A percentile compares a stretch with the other conserved stretches of the same genome.
Evolutionary conservation across 2,797 vertebrate species (phyloP).

Genomic region (Dryobates pubescens): DNA sequence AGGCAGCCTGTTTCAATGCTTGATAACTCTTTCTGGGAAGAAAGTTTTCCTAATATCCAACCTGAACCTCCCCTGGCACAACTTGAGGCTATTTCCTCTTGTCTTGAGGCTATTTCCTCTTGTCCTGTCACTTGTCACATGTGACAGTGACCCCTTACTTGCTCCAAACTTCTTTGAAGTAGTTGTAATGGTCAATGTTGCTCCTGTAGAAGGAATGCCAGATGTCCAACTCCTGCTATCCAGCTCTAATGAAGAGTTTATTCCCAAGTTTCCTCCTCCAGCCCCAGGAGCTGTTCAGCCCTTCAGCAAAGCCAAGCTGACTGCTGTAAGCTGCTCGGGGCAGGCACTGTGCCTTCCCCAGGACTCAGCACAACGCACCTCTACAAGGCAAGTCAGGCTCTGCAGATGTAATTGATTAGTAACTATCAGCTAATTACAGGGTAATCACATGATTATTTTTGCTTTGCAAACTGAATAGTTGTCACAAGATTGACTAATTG

Average conservation of each 20-base stretch:
- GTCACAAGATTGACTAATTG: slow-evolving; percentile 74
- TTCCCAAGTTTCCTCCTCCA: neutral
- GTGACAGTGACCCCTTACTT: no score
- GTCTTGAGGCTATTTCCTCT: no score
- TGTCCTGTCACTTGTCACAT: no score
- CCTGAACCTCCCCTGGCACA: no score
- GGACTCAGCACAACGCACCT: neutral
- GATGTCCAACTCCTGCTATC: neutral
- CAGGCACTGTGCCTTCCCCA: neutral
- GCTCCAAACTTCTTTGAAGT: no score
- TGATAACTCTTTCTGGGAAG: no score
- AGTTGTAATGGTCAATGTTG: no score
- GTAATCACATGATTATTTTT: slow-evolving; percentile 77
- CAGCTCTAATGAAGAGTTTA: neutral
- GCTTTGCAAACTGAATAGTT: slow-evolving; percentile 77
- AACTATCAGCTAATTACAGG: slow-evolving; percentile 71
- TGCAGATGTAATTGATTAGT: slow-evolving; percentile 71
- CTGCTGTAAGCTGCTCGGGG: neutral
- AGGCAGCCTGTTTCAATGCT: no score
- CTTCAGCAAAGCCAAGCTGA: neutral
- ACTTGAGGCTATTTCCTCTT: no score
- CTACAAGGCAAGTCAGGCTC: slow-evolving; percentile 11
- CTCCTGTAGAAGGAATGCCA: neutral
- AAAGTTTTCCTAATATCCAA: no score
- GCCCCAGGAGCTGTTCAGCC: neutral